These are phyloP conservation scores for Pteromalus puparum DNA, from an alignment of 1,140 invertebrate genomes.

Conservation along the genomic window DNA sequence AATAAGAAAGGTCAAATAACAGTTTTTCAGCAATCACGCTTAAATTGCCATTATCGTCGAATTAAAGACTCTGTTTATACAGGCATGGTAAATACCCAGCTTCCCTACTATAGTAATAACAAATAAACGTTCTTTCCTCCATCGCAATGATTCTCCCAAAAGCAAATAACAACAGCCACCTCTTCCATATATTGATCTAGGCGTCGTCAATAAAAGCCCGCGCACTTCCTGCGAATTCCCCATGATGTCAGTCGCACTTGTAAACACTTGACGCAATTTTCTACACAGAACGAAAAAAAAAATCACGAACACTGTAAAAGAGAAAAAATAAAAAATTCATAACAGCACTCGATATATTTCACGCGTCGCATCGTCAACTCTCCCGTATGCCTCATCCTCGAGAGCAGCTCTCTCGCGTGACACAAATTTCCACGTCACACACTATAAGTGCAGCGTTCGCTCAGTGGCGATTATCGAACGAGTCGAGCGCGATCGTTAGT, in stretches of 20 bases:
- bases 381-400: not conserved
- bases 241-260: too few relatives aligned
- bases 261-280: too few relatives aligned
- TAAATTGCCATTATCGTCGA: not conserved
- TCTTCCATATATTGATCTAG: too few relatives aligned
- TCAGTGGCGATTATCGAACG: slow-evolving; percentile 15
- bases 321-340: too few relatives aligned
- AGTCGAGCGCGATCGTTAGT: slow-evolving; percentile 28
- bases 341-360: not conserved
- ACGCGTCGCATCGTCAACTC: not conserved
- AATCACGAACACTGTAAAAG: too few relatives aligned
- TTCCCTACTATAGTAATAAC: not conserved
- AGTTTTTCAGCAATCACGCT: too few relatives aligned
- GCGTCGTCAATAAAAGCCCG: not conserved
- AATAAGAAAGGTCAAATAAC: too few relatives aligned
- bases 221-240: too few relatives aligned
- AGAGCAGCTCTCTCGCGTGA: slow-evolving; percentile 8
- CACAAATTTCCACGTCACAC: slow-evolving; percentile 32
- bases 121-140: not conserved
- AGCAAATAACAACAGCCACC: not conserved
- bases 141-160: not conserved
- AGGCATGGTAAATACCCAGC: not conserved
- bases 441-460: slow-evolving; percentile 6
- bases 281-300: too few relatives aligned
- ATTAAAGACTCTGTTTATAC: not conserved